A percentile compares a stretch with the other conserved stretches of the same genome.
phyloP scores from a whole-genome alignment of 2,797 vertebrate genomes.

The Botia almorhae region DNA sequence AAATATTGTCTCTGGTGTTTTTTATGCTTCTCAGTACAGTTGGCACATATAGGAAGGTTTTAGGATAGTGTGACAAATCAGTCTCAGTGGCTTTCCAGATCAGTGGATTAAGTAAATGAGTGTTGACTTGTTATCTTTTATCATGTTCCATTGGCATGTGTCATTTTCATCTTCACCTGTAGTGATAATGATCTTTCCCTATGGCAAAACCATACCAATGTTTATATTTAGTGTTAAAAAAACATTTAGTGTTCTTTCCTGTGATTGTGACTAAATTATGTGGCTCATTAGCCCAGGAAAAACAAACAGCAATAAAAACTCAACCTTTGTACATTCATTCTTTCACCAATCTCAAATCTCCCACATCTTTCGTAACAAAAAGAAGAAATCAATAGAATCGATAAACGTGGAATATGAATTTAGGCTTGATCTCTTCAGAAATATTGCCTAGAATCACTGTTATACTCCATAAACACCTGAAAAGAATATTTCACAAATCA shows the following conservation, averaged over 20 bases:
- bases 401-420: constrained; percentile 38
- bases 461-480: constrained; percentile 55
- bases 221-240: constrained; percentile 23
- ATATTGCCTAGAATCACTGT: constrained; percentile 46
- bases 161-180: constrained; percentile 16
- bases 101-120: constrained; percentile 12
- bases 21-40: not conserved
- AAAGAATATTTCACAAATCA: constrained; percentile 46
- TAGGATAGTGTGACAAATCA: not conserved
- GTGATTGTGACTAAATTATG: constrained; percentile 1
- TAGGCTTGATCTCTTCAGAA: constrained; percentile 45
- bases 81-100: not conserved
- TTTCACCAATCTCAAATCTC: no score
- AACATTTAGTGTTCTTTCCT: not conserved
- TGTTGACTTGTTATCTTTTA: not conserved
- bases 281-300: constrained; percentile 1
- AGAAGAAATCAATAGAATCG: constrained; percentile 43
- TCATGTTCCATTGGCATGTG: not conserved
- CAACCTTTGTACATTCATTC: not conserved
- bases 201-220: not conserved
- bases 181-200: constrained; percentile 10
- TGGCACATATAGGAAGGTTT: not conserved
- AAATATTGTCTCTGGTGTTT: not conserved
- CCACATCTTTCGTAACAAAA: not conserved
- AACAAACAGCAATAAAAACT: not conserved